Conservation (phyloP, 2,888 invertebrate species). For the Lasioglossum zephyrum region DNA sequence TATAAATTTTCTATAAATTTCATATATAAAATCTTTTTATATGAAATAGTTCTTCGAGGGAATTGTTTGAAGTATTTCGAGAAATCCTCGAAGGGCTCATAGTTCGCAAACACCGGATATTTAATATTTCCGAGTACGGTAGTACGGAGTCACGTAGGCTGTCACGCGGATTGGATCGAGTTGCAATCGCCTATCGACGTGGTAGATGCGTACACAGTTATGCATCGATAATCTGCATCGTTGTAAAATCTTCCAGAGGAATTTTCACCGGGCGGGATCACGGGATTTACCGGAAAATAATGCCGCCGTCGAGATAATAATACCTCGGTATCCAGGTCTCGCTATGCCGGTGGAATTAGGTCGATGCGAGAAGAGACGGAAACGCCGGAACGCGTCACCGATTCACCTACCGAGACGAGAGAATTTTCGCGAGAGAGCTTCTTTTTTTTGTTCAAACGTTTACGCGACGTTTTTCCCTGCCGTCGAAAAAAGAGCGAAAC, state of each 20-base stretch:
- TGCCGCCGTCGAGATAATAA: conserved; percentile 39
- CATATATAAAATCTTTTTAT: no score
- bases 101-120: no score
- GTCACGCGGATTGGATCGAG: background rate
- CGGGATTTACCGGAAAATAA: conserved; percentile 28
- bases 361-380: conserved; percentile 47
- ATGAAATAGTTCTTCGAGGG: no score
- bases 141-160: background rate
- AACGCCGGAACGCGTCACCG: conserved; percentile 17
- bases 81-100: no score
- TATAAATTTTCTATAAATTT: no score
- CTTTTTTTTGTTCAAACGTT: background rate
- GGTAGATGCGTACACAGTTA: background rate
- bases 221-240: background rate
- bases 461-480: background rate
- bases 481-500: conserved; percentile 17
- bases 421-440: background rate
- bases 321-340: conserved; percentile 46
- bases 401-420: background rate
- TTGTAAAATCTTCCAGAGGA: background rate
- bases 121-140: background rate
- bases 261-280: background rate
- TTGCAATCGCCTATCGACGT: background rate
- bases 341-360: conserved; percentile 43
- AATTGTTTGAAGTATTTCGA: no score